Evolutionary conservation across 2,888 invertebrate species (phyloP).

Genomic region (Cerceris ruficornis): DNA sequence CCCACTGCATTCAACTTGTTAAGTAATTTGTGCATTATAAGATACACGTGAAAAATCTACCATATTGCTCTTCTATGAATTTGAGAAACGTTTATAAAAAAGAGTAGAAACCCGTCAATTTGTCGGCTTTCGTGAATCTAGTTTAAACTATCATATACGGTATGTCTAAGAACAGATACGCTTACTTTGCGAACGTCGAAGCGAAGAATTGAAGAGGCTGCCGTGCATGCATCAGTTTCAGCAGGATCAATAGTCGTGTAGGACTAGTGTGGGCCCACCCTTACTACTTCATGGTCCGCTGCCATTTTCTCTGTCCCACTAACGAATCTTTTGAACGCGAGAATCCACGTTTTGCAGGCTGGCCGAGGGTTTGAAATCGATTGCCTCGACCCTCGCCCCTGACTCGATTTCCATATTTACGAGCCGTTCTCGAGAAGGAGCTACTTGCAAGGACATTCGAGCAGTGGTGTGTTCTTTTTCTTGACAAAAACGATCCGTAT

Average conservation of each 20-base stretch:
- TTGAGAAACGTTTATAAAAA: too few relatives aligned
- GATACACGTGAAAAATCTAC: too few relatives aligned
- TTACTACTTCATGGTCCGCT: slow-evolving; percentile 21
- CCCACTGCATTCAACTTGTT: too few relatives aligned
- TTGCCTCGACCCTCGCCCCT: slow-evolving; percentile 8
- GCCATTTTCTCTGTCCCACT: slow-evolving; percentile 24
- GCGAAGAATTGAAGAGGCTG: slow-evolving; percentile 10
- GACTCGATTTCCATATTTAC: slow-evolving; percentile 31
- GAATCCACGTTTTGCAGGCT: neutral
- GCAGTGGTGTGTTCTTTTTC: neutral
- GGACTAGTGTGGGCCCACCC: slow-evolving; percentile 10
- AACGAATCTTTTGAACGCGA: slow-evolving; percentile 18
- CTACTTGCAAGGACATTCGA: neutral
- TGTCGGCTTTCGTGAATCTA: too few relatives aligned
- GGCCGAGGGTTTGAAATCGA: slow-evolving; percentile 7
- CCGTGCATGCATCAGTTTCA: neutral
- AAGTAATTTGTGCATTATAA: too few relatives aligned
- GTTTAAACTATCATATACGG: too few relatives aligned
- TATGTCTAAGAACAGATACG: neutral
- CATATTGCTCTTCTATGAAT: too few relatives aligned
- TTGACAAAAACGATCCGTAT: neutral
- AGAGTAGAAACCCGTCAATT: too few relatives aligned
- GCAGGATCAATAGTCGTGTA: slow-evolving; percentile 20
- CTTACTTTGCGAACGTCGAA: neutral
- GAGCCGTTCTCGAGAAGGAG: neutral